Base-by-base conservation (phyloP, 2,888 invertebrate genomes). In the Steinernema hermaphroditum region DNA sequence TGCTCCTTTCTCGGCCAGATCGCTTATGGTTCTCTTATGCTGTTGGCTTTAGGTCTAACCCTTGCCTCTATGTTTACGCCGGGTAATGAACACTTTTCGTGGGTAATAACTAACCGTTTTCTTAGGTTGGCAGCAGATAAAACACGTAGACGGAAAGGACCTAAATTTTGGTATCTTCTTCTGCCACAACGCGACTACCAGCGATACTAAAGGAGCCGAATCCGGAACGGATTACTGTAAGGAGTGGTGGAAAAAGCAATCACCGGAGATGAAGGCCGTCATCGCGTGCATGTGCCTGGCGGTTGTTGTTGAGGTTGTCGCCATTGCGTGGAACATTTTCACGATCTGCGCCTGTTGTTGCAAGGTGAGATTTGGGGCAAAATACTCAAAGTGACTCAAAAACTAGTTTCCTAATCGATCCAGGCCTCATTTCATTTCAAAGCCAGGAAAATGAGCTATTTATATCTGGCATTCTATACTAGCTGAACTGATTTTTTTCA, bases 311-410 rank as follows among this genome's bases (percentile, higher is more conserved):
- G 32, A 62, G 19, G 62, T n/a, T 12, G 9, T 34, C 8, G 29
- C 62, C 14, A 24, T 62, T 29, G 32, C 32, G 16, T 62, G 62
- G 62, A 62, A 29, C 1, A 29, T 62, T 16, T 4, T 62, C 16
- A 62, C 62, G 32, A 62, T 62, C 16, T 62, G 62, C 16, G 62
- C 62, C 19, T 62, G 62, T 32, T 62, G 62, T n/a, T 62, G 62
- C 62, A 62, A 62, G 62, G 62, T 62, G n/a, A 9, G 29, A 12
- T 37, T 37, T 12, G 6, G 6, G 4, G 6, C 12, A 37, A 37
- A 12, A 4, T 12, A 37, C 12, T 12, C 37, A 12, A 37, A 37
- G 4, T n/a, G n/a, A n/a, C n/a, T n/a, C n/a, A n/a, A n/a, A n/a
- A n/a, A n/a, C n/a, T n/a, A n/a, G n/a, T n/a, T n/a, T n/a, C n/a